Conservation (phyloP, 2,113 vertebrate genomes). For the Spea multiplicata region DNA sequence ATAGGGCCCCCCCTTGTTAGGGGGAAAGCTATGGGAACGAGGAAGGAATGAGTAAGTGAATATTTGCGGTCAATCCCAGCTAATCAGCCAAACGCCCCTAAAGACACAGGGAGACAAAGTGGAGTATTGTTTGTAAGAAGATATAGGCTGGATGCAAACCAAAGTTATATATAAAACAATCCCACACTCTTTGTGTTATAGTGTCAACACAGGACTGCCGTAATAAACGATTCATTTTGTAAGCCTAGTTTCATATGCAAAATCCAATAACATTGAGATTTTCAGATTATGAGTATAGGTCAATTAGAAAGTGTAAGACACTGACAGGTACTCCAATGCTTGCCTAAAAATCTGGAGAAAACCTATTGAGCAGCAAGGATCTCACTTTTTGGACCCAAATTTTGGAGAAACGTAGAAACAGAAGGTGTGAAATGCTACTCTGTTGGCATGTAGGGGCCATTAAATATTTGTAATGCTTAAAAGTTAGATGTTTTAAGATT, state of each 20-base stretch:
- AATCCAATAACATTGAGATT: background rate
- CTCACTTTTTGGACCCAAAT: too few relatives aligned
- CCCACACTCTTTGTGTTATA: background rate
- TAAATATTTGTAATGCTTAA: too few relatives aligned
- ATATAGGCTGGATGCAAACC: constrained; percentile 17
- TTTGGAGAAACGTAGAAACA: too few relatives aligned
- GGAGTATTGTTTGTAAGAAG: constrained; percentile 26
- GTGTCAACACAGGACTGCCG: background rate
- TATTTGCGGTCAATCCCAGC: constrained; percentile 39
- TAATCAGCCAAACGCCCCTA: constrained; percentile 46
- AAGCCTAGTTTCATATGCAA: background rate
- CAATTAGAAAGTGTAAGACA: background rate
- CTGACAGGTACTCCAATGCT: too few relatives aligned
- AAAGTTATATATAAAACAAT: background rate
- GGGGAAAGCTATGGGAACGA: constrained; percentile 13
- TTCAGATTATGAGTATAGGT: background rate
- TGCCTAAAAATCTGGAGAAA: too few relatives aligned
- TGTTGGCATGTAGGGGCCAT: too few relatives aligned
- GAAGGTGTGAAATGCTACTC: too few relatives aligned
- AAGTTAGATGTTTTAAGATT: too few relatives aligned
- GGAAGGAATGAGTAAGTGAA: constrained; percentile 44
- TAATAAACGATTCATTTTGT: too few relatives aligned
- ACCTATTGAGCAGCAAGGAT: too few relatives aligned
- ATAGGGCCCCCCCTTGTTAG: background rate
- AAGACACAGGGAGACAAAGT: constrained; percentile 41